Percentiles rank a stretch among this genome's conserved stretches.
Evolutionary conservation across 1,140 invertebrate genomes (phyloP).

Genomic region (Streblospio benedicti): DNA sequence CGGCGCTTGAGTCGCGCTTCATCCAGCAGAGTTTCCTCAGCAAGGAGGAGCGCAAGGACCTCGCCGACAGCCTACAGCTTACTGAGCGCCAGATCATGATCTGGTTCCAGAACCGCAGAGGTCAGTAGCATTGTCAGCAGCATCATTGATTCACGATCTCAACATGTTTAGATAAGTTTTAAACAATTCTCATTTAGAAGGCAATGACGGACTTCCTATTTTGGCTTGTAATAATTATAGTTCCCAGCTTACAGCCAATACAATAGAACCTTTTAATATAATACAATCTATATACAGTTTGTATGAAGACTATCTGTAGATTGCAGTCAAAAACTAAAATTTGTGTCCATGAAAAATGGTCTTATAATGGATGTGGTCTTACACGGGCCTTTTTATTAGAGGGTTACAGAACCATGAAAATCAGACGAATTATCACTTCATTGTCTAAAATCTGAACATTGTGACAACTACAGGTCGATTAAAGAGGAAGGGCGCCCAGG

Average conservation of each 20-base stretch:
- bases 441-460: too few relatives aligned
- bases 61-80: constrained; percentile 8
- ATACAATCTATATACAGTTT: not conserved
- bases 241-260: not conserved
- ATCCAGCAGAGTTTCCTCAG: constrained; percentile 10
- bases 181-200: too few relatives aligned
- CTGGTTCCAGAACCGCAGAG: constrained; percentile 18
- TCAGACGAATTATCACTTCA: too few relatives aligned
- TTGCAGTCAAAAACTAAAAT: too few relatives aligned
- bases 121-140: not conserved
- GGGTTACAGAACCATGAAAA: too few relatives aligned
- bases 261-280: not conserved
- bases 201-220: too few relatives aligned
- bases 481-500: constrained; percentile 9
- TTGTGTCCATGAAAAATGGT: too few relatives aligned
- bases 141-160: not conserved
- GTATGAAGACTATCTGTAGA: not conserved
- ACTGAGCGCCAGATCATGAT: constrained; percentile 19
- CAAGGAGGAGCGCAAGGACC: constrained; percentile 12
- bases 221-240: not conserved
- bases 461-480: constrained; percentile 14
- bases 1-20: constrained; percentile 8
- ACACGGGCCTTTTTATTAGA: too few relatives aligned
- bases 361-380: too few relatives aligned
- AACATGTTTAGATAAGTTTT: not conserved